A percentile compares a stretch with the other conserved stretches of the same genome.
Evolutionary conservation across 2,797 vertebrate species (phyloP).

Genomic region (Tympanoctomys barrerae): DNA sequence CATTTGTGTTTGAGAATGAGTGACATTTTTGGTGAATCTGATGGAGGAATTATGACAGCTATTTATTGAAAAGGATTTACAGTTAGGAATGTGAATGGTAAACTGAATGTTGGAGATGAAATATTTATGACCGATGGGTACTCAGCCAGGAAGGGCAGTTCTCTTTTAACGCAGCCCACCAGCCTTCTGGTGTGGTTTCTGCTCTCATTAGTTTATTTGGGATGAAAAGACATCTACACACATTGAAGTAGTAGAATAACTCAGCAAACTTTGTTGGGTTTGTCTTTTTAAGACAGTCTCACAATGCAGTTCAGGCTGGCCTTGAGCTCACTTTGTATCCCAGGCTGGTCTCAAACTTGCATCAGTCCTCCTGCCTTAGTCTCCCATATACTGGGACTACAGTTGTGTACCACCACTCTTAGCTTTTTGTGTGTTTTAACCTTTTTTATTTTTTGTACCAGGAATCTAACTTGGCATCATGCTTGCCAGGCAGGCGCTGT

Average conservation of each 20-base stretch:
- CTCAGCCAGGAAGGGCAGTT: not conserved
- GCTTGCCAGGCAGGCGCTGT: no score
- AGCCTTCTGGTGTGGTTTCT: not conserved
- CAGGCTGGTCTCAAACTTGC: no score
- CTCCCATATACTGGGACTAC: no score
- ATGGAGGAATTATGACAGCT: not conserved
- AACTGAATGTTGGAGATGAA: slow-evolving; percentile 48
- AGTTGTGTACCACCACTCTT: no score
- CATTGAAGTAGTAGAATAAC: not conserved
- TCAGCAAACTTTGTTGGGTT: not conserved
- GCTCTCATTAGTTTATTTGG: not conserved
- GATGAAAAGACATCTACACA: not conserved
- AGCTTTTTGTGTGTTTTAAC: no score
- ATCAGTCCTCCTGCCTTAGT: no score
- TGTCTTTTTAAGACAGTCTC: no score
- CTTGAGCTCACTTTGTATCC: no score
- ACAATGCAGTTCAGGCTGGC: no score
- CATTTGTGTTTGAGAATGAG: slow-evolving; percentile 25
- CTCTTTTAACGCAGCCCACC: not conserved
- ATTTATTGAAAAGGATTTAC: slow-evolving; percentile 17
- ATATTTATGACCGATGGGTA: not conserved
- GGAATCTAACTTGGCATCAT: no score
- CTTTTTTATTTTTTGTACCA: no score
- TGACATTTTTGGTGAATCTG: slow-evolving; percentile 33
- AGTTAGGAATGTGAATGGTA: slow-evolving; percentile 3